phyloP scores from a whole-genome alignment of 2,797 vertebrate species.

The Amazonetta brasiliensis region DNA sequence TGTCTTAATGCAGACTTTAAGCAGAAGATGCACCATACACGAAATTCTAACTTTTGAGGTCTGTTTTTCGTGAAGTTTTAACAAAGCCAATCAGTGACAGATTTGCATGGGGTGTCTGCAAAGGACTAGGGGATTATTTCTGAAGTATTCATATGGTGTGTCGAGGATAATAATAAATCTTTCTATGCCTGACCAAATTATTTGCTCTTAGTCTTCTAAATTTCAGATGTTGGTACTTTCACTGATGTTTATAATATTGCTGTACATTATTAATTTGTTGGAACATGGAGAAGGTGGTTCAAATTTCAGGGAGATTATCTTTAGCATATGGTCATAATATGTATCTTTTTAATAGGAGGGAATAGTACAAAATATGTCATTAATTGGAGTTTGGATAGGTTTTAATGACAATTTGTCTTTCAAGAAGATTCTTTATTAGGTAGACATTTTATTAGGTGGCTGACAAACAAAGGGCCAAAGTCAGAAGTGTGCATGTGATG shows the following conservation, averaged over 20 bases:
- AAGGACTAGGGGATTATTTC: not conserved
- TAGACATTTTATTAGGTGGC: not conserved
- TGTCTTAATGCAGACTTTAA: constrained; percentile 6
- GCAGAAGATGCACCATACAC: not conserved
- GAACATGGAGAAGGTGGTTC: not conserved
- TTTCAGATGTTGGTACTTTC: not conserved
- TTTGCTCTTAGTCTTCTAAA: not conserved
- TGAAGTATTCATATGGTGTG: not conserved
- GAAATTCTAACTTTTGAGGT: not conserved
- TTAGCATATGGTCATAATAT: not conserved
- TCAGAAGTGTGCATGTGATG: not conserved
- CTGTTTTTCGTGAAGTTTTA: constrained; percentile 11
- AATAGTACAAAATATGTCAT: not conserved
- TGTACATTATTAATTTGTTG: not conserved
- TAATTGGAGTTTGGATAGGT: not conserved
- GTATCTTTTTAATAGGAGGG: not conserved
- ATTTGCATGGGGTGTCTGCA: not conserved
- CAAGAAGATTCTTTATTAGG: not conserved
- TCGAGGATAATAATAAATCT: not conserved
- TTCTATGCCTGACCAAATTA: not conserved
- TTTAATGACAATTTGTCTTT: not conserved
- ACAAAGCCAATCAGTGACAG: constrained; percentile 1
- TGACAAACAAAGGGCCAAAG: not conserved
- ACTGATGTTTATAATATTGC: not conserved
- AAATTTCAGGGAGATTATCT: not conserved